Evolutionary conservation across 2,797 vertebrate species (phyloP), one percentile per base, ranked within the genome.

Genomic region (Periparus ater): DNA sequence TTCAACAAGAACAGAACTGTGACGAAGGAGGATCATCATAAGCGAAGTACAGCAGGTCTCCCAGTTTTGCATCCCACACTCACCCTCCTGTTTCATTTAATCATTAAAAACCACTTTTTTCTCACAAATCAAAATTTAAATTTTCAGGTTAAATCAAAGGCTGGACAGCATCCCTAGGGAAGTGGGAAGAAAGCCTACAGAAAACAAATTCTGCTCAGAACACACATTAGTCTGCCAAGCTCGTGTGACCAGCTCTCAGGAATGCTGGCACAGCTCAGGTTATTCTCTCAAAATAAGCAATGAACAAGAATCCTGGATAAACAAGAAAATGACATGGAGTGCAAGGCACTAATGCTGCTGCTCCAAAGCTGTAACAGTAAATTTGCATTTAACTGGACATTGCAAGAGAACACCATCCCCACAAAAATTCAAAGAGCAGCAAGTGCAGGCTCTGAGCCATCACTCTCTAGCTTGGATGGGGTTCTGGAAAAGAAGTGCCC

Each of bases 121-220:
- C 66, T 74, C 76, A n/a, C 40, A 53, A 78, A 65, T 13, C n/a
- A 1, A 65, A 73, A 60, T 27, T 57, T 78, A 72, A 85, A 88
- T 79, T 86, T 95, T 75, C 72, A 85, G 66, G 82, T 51, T 94
- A 44, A 89, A 93, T 67, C 68, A 84, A 93, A 96, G 60, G 80
- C 73, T 95, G 71, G 71, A 91, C 87, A 79, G 79, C 57, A 84
- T 88, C 94, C 90, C 91, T 54, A 73, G 54, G 77, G 75, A 97
- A 95, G 78, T 57, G 60, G 96, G 93, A 94, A 91, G 91, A 94
- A 94, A 25, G 45, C 38, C 45, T 48, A 61, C 68, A 93, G 88
- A 94, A 85, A 95, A 91, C 82, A 87, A 93, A 88, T 93, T 85
- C 86, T 38, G 85, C 82, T 93, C 91, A 95, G 93, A 95, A 89